Evolutionary conservation across 2,797 vertebrate genomes (phyloP).

Genomic region (Poecilia velifera): DNA sequence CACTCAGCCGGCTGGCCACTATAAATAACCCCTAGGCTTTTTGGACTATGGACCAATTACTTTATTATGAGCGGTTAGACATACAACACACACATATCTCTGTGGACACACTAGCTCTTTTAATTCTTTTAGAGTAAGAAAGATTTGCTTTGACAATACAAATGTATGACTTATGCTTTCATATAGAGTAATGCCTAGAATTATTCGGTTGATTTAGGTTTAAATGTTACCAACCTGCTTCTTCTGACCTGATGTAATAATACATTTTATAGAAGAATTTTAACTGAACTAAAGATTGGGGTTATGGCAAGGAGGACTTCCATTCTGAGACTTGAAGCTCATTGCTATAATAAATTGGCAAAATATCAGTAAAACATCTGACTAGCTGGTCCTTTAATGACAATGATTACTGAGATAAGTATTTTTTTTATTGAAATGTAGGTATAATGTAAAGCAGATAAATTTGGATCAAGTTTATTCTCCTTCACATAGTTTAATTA

Average conservation of each 20-base stretch:
- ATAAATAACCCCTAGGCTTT: conserved; percentile 78
- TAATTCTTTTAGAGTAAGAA: conserved; percentile 4
- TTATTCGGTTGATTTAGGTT: not conserved
- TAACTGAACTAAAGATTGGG: not conserved
- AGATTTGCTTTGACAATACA: not conserved
- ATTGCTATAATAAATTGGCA: not conserved
- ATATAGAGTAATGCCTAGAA: not conserved
- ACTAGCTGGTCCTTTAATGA: not conserved
- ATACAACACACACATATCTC: conserved; percentile 17
- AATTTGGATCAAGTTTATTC: not conserved
- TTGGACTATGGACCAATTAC: conserved; percentile 61
- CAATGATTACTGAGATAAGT: not conserved
- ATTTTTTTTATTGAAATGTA: not conserved
- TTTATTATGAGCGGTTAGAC: conserved; percentile 48
- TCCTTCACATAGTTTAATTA: not conserved
- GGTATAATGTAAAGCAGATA: not conserved
- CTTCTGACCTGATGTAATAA: not conserved
- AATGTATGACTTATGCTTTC: not conserved
- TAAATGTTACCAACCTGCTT: not conserved
- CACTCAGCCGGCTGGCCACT: conserved; percentile 77
- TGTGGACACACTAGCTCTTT: not conserved
- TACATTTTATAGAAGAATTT: not conserved
- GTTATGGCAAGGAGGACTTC: not conserved
- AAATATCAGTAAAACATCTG: not conserved
- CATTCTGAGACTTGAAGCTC: no score